Evolutionary conservation across 2,888 invertebrate species (phyloP).

Genomic region (Metellina segmentata): DNA sequence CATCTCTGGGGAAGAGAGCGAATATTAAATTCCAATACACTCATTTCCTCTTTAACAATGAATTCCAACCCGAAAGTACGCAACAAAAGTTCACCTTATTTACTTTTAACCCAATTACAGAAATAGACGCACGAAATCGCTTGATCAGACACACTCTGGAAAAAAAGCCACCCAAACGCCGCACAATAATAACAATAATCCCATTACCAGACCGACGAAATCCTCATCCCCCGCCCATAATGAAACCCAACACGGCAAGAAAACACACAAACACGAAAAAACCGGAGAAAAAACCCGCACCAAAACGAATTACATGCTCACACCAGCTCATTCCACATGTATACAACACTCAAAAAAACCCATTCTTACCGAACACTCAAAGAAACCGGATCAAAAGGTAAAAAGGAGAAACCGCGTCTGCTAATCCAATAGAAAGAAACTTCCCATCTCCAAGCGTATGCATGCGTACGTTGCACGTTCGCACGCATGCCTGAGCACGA

Average conservation of each 20-base stretch:
- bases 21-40: no score
- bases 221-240: background rate
- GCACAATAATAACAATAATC: slow-evolving; percentile 35
- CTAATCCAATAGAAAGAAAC: slow-evolving; percentile 63
- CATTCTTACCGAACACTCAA: slow-evolving; percentile 47
- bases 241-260: slow-evolving; percentile 10
- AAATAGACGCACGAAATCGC: background rate
- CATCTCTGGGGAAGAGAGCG: no score
- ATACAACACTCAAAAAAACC: slow-evolving; percentile 31
- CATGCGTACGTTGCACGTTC: background rate
- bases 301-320: slow-evolving; percentile 45
- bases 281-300: background rate
- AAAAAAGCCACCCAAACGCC: background rate
- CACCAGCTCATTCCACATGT: slow-evolving; percentile 9
- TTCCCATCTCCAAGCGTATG: slow-evolving; percentile 7
- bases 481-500: slow-evolving; percentile 55
- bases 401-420: slow-evolving; percentile 35
- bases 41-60: no score
- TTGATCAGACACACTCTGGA: background rate
- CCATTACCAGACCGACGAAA: slow-evolving; percentile 46
- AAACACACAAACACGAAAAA: background rate
- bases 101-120: background rate
- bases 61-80: no score
- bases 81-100: background rate
- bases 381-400: slow-evolving; percentile 63